Evolutionary conservation across 2,113 vertebrate species (phyloP), one percentile per base, ranked within the genome.

Genomic region (Empidonax traillii): DNA sequence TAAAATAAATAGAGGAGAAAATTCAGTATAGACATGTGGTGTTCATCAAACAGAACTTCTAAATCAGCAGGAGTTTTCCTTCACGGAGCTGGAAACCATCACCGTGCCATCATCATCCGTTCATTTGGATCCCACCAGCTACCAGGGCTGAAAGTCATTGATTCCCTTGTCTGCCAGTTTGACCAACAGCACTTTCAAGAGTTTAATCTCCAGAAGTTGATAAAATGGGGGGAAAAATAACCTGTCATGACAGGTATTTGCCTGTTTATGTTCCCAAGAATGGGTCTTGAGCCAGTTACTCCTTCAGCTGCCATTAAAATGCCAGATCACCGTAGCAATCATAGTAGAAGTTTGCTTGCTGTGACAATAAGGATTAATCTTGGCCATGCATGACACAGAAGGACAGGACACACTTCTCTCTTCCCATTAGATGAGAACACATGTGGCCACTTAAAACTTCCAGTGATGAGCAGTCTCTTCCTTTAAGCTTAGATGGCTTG

Each of bases 1-100:
- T 95, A 92, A 96, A 84, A 91, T 85, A 94, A 87, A 92, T 63
- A 94, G 35, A 71, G 84, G 27, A 81, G 73, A 93, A 94, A 75
- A 8, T 68, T 91, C 93, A 65, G 41, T 79, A 72, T 75, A 61
- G 69, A 88, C 91, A 92, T 78, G 33, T 89, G 77, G 56, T 85
- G 52, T 82, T 91, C 69, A 87, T 95, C 77, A 85, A 81, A 41
- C 30, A 93, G 56, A 94, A 61, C 56, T 75, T 89, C 43, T 41
- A 94, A 85, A 94, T 73, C 89, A 94, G 77, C 65, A 87, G 51
- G 79, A 88, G 44, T 63, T 94, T 87, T 84, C 31, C 58, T 87
- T 90, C 49, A 46, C 18, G 31, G 76, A 74, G 6, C 27, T 90
- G 69, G 39, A 87, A 90, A 92, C 19, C 19, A 47, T 35, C 13